Evolutionary conservation across 2,797 vertebrate species (phyloP).

Genomic region (Sebastes ruberrimus): DNA sequence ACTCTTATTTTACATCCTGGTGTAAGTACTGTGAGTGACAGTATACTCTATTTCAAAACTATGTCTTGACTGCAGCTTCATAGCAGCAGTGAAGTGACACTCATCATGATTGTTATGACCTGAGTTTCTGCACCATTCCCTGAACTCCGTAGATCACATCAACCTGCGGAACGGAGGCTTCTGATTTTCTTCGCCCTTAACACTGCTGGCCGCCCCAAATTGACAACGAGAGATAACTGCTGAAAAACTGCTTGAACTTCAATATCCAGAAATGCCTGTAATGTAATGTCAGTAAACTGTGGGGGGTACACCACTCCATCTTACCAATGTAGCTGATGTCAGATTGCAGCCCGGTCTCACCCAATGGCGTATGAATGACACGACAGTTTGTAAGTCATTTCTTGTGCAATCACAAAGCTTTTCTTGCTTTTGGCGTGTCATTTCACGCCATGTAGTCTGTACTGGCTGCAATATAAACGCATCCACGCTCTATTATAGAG

Average conservation of each 20-base stretch:
- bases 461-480: not conserved
- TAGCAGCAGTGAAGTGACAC: not conserved
- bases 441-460: not conserved
- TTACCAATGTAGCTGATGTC: not conserved
- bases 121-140: not conserved
- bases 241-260: constrained; percentile 13
- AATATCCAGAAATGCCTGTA: constrained; percentile 2
- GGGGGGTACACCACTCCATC: not conserved
- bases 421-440: not conserved
- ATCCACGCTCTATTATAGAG: not conserved
- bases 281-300: not conserved
- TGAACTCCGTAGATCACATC: constrained; percentile 9
- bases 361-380: not conserved
- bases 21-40: not conserved
- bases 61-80: not conserved
- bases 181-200: constrained; percentile 9
- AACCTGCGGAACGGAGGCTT: not conserved
- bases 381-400: not conserved
- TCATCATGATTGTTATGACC: not conserved
- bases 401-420: not conserved
- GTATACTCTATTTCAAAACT: not conserved
- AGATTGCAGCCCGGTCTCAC: not conserved
- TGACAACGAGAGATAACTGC: constrained; percentile 4
- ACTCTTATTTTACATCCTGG: not conserved
- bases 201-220: not conserved